Conservation (phyloP, 2,113 vertebrate genomes). For the Crypturellus undulatus region DNA sequence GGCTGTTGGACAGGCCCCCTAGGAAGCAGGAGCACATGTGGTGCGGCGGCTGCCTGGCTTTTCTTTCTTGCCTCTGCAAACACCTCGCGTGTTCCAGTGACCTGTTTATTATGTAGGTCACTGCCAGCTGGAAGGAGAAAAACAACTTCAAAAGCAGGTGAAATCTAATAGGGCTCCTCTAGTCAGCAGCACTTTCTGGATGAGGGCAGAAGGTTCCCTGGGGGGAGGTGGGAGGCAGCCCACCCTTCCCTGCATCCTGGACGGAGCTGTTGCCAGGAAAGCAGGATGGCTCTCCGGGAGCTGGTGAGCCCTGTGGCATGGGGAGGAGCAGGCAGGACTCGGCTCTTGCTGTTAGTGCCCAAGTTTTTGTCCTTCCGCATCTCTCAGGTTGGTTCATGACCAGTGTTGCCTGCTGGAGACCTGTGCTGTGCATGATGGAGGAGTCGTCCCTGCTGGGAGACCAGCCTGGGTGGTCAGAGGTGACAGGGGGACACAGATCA, state of each 20-base stretch:
- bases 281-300: neutral
- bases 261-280: neutral
- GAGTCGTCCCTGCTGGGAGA: neutral
- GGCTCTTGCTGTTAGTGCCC: neutral
- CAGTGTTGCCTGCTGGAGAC: neutral
- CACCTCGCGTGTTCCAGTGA: slow-evolving; percentile 6
- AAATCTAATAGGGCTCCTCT: neutral
- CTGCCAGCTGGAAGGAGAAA: neutral
- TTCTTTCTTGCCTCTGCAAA: neutral
- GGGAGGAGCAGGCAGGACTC: neutral
- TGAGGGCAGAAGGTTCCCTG: neutral
- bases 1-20: neutral
- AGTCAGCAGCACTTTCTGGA: neutral
- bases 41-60: neutral
- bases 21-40: accelerated
- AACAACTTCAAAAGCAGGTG: slow-evolving; percentile 29
- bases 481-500: neutral
- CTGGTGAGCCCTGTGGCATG: neutral
- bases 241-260: neutral
- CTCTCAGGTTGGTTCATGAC: neutral
- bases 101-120: slow-evolving; percentile 69
- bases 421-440: neutral
- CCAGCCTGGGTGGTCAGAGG: accelerated
- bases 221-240: neutral
- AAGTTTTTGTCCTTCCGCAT: neutral